Percentiles rank a stretch among this genome's conserved stretches.
Conservation (phyloP, 2,113 vertebrate species). For the Gymnarchus niloticus region DNA sequence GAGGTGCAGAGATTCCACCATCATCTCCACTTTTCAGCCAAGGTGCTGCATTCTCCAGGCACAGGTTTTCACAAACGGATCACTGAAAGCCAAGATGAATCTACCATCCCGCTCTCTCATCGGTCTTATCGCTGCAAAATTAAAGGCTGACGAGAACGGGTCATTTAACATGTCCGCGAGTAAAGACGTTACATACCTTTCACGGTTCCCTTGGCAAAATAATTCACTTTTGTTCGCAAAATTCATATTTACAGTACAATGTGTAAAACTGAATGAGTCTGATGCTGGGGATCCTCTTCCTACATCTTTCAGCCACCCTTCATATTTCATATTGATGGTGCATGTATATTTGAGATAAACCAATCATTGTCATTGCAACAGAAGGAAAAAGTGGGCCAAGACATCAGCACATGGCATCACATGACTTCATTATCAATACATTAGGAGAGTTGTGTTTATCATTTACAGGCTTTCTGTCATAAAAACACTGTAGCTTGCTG, state of each 20-base stretch:
- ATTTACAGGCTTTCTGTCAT: too few relatives aligned
- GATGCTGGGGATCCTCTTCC: neutral
- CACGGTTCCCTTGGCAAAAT: conserved; percentile 5
- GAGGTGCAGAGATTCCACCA: neutral
- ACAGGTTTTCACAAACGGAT: neutral
- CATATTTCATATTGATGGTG: neutral
- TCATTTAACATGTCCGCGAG: conserved; percentile 4
- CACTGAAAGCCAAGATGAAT: neutral
- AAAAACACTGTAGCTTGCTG: too few relatives aligned
- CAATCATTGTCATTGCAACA: conserved; percentile 3
- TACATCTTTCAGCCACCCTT: neutral
- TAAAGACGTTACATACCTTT: conserved; percentile 7
- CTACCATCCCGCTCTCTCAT: neutral
- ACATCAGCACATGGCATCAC: too few relatives aligned
- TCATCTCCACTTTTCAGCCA: neutral
- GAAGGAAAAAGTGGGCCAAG: too few relatives aligned
- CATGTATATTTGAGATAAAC: neutral
- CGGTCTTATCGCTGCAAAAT: neutral
- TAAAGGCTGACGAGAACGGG: conserved; percentile 2
- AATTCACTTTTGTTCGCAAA: conserved; percentile 12
- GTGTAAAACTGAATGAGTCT: neutral
- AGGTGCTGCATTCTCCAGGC: neutral
- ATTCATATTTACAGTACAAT: neutral
- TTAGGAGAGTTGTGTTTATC: too few relatives aligned
- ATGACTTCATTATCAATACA: too few relatives aligned